Base-by-base conservation (phyloP, 2,113 vertebrate species). In the Centropus unirufus region DNA sequence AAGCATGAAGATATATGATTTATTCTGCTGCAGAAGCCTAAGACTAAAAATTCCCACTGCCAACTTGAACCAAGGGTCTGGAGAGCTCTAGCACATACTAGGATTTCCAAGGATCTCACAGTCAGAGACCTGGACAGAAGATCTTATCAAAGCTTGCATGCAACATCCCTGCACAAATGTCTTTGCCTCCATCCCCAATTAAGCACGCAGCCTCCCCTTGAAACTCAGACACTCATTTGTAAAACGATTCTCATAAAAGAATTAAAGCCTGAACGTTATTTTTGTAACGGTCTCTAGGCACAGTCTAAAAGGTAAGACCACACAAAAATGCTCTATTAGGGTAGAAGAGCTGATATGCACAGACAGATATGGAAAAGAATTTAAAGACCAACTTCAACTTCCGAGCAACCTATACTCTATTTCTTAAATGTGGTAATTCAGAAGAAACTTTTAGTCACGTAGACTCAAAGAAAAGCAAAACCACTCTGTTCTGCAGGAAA, bases 241-340 rank as follows among this genome's bases (percentile, higher is more conserved):
- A 66, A 78, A 84, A 42, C 2, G 49, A 20, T 0, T 55, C 4
- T 23, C 36, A 29, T 32, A 61, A 59, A 87, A 74, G 2, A 82
- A 59, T 27, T 58, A 66, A 70, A 85, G 15, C 29, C 42, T 64
- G 32, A 61, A 55, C 58, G 58, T 24, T 22, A 36, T 12, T 81
- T 46, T 80, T 61, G 39, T 68, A 49, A 30, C 6, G 78, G 51
- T 12, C 12, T 54, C 23, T 49, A 46, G 3, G 5, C 26, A 70
- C 20, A 34, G 19, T 39, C 32, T 64, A 30, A 82, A 82, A 91
- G 24, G 34, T 11, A 49, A 42, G 26, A 55, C 24, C 36, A 23
- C 16, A 46, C 5, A 77, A 15, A 76, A 67, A 26, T 0, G 1
- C 1, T 0, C 0, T 24, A 34, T 49, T 39, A 11, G 32, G 5